Evolutionary conservation across 2,113 vertebrate species (phyloP).

Genomic region (Pteruthius melanotis): DNA sequence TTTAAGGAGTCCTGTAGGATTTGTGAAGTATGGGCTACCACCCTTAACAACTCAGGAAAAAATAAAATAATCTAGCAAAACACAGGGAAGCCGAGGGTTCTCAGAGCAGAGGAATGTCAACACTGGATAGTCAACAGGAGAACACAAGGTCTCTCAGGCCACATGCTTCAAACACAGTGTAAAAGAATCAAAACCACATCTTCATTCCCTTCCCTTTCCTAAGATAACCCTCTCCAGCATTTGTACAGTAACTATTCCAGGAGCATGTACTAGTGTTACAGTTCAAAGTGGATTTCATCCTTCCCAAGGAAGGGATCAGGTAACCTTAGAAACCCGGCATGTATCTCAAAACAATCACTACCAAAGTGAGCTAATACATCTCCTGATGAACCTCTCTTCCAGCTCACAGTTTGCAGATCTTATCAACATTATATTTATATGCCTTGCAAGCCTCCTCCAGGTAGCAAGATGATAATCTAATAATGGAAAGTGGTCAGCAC

Average conservation of each 20-base stretch:
- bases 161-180: neutral
- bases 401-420: neutral
- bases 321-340: neutral
- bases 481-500: neutral
- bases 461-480: neutral
- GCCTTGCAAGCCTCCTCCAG: neutral
- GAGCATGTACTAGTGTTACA: neutral
- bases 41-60: neutral
- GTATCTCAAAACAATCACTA: neutral
- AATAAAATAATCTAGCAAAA: neutral
- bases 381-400: neutral
- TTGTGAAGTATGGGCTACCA: neutral
- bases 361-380: neutral
- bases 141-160: neutral
- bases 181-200: neutral
- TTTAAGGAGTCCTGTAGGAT: neutral
- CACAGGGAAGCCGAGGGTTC: slow-evolving; percentile 1
- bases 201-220: neutral
- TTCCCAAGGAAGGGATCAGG: neutral
- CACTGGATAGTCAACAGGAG: neutral
- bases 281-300: neutral
- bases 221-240: neutral
- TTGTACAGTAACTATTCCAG: neutral
- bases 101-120: slow-evolving; percentile 9
- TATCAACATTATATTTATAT: neutral